A percentile compares a stretch with the other conserved stretches of the same genome.
Evolutionary conservation across 2,888 invertebrate species (phyloP).

Genomic region (Venustoraphidia nigricollis): DNA sequence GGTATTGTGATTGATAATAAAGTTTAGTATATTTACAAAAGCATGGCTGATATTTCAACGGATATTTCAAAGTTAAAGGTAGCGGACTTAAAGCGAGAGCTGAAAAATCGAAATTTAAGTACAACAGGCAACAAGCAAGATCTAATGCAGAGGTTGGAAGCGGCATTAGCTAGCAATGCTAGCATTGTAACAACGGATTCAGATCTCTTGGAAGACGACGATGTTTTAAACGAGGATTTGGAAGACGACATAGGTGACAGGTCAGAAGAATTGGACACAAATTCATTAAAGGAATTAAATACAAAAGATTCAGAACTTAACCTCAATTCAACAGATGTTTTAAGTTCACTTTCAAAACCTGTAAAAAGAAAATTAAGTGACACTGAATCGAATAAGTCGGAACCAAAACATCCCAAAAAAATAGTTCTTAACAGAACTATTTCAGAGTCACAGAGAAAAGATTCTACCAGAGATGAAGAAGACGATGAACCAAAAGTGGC

Average conservation of each 20-base stretch:
- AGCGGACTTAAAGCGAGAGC: constrained; percentile 66
- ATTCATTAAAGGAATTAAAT: constrained; percentile 6
- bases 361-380: constrained; percentile 20
- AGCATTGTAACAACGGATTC: constrained; percentile 33
- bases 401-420: constrained; percentile 36
- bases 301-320: constrained; percentile 4
- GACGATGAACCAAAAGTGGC: constrained; percentile 22
- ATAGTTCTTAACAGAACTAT: constrained; percentile 41
- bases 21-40: no score
- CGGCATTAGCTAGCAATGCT: constrained; percentile 27
- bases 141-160: constrained; percentile 58
- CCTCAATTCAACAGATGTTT: not conserved
- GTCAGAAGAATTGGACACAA: constrained; percentile 8
- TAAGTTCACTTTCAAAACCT: constrained; percentile 8
- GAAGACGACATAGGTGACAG: constrained; percentile 27
- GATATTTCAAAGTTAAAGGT: constrained; percentile 38
- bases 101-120: constrained; percentile 61
- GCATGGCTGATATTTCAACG: no score
- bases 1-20: no score
- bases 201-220: constrained; percentile 30
- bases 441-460: constrained; percentile 12
- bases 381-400: constrained; percentile 14
- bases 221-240: constrained; percentile 24
- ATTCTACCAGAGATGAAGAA: constrained; percentile 15
- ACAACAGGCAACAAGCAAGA: constrained; percentile 70